These are phyloP conservation scores for Lasioglossum marginatum DNA, from an alignment of 2,888 invertebrate genomes.

Conservation along the genomic window DNA sequence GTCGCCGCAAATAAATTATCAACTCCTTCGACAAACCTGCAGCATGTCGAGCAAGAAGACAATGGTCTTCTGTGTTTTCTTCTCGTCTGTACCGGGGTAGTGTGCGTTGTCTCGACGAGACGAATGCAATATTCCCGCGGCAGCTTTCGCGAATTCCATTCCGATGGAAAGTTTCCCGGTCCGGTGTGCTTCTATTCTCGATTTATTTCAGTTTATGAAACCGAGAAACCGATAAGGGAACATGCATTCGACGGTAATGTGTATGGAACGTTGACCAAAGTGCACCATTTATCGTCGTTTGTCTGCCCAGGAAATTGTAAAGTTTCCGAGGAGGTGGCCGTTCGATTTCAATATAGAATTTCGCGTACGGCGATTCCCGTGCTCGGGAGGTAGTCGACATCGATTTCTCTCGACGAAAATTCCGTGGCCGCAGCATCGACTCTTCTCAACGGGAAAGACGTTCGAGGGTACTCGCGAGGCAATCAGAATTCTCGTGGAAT, in stretches of 20 bases:
- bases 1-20: background rate
- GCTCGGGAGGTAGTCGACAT: constrained; percentile 28
- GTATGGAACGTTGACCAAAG: constrained; percentile 60
- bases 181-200: constrained; percentile 2
- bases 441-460: constrained; percentile 14
- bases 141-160: background rate
- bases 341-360: constrained; percentile 55
- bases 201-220: constrained; percentile 44
- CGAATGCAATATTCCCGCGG: constrained; percentile 1
- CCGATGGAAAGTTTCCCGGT: background rate
- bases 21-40: background rate
- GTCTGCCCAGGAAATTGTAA: constrained; percentile 57
- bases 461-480: constrained; percentile 3
- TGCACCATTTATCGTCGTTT: constrained; percentile 56
- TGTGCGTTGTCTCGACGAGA: background rate
- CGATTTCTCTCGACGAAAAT: constrained; percentile 41
- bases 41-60: background rate
- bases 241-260: constrained; percentile 32
- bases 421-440: constrained; percentile 5
- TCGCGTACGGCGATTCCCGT: constrained; percentile 52
- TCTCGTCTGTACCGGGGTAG: background rate
- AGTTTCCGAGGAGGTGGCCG: constrained; percentile 48
- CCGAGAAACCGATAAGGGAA: constrained; percentile 32
- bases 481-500: constrained; percentile 48
- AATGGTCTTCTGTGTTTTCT: background rate